Conservation (phyloP, 2,113 vertebrate genomes). For the Procavia capensis region DNA sequence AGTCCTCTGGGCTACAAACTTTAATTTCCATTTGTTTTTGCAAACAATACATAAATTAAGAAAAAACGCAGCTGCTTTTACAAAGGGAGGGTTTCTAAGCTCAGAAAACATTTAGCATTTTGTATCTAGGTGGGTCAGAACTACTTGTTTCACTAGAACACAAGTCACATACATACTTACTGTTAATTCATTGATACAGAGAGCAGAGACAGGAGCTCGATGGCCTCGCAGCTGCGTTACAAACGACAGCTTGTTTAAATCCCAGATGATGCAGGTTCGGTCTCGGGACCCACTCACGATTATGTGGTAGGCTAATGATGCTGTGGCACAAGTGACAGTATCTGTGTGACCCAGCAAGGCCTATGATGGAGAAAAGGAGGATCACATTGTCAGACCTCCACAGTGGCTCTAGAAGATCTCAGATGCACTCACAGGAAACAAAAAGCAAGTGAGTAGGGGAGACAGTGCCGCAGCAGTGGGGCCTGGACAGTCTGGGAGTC, state of each 20-base stretch:
- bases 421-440: accelerated
- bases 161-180: slow-evolving; percentile 83
- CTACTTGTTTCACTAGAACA: not conserved
- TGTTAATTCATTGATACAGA: slow-evolving; percentile 98
- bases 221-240: slow-evolving; percentile 97
- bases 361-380: slow-evolving; percentile 81
- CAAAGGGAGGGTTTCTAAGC: not conserved
- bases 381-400: not conserved
- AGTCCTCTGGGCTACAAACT: not conserved
- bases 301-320: slow-evolving; percentile 96
- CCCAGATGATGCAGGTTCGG: slow-evolving; percentile 99
- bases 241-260: slow-evolving; percentile 97
- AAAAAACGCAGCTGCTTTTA: not conserved
- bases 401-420: no score
- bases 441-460: accelerated
- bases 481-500: not conserved
- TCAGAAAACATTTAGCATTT: not conserved
- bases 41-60: not conserved
- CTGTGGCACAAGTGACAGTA: slow-evolving; percentile 95
- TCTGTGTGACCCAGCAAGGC: slow-evolving; percentile 98
- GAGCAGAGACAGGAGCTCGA: slow-evolving; percentile 95
- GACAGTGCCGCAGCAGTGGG: accelerated
- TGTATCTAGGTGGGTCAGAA: not conserved
- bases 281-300: slow-evolving; percentile 97
- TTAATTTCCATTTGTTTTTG: slow-evolving; percentile 6